Conservation (phyloP, 2,797 vertebrate species). For the Danio kyathit region DNA sequence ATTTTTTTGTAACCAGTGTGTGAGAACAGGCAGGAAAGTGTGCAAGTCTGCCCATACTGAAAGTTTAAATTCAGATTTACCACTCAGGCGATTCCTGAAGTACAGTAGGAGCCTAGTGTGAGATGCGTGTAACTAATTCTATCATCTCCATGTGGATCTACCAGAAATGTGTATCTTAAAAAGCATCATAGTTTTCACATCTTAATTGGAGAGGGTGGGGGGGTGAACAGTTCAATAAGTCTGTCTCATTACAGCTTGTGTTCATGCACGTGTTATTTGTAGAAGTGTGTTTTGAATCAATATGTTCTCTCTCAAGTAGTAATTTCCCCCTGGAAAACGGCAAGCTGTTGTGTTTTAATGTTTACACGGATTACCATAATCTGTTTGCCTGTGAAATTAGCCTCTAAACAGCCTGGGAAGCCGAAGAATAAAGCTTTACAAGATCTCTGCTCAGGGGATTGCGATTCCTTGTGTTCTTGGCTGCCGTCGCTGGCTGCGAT, state of each 20-base stretch:
- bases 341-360: constrained; percentile 84
- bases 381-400: constrained; percentile 87
- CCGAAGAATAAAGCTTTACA: constrained; percentile 75
- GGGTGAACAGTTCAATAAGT: constrained; percentile 73
- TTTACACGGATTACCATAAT: constrained; percentile 88
- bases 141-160: constrained; percentile 25
- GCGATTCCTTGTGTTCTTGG: constrained; percentile 58
- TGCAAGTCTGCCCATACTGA: constrained; percentile 7
- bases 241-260: constrained; percentile 75
- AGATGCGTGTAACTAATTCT: background rate
- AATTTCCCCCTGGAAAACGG: constrained; percentile 81
- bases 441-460: constrained; percentile 75
- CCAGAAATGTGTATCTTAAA: constrained; percentile 29
- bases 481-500: constrained; percentile 72
- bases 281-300: constrained; percentile 76
- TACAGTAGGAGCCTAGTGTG: background rate
- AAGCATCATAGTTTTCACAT: constrained; percentile 48
- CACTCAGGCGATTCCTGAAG: background rate
- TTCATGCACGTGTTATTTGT: constrained; percentile 79
- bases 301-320: constrained; percentile 79
- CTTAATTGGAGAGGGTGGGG: constrained; percentile 54
- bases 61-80: constrained; percentile 3
- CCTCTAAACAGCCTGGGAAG: constrained; percentile 80
- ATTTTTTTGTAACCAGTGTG: background rate
- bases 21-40: background rate